Evolutionary conservation across 2,797 vertebrate species (phyloP).

Genomic region (Gallinago stenura): DNA sequence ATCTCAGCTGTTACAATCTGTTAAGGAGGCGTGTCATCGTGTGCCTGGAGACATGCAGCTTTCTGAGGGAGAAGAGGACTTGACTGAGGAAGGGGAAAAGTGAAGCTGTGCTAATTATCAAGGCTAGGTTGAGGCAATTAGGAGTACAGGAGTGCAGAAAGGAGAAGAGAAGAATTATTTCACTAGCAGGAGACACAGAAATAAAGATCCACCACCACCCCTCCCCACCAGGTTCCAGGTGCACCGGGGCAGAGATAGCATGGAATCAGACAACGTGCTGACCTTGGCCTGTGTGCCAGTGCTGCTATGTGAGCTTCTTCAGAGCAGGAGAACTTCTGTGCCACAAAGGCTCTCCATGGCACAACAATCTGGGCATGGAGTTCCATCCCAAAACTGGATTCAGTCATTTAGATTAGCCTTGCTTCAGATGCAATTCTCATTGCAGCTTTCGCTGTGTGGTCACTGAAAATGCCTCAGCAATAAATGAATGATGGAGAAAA

Average conservation of each 20-base stretch:
- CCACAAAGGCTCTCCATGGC: neutral
- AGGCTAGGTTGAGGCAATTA: neutral
- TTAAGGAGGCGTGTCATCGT: neutral
- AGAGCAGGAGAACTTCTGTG: neutral
- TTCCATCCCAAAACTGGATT: neutral
- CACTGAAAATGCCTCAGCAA: neutral
- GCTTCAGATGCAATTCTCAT: neutral
- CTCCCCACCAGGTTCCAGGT: neutral
- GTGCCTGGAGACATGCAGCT: neutral
- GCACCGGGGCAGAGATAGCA: neutral
- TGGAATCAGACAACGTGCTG: neutral
- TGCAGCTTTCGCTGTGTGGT: neutral
- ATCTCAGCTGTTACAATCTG: neutral
- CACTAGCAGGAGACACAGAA: neutral
- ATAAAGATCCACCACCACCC: neutral
- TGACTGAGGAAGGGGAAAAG: neutral
- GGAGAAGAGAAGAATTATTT: neutral
- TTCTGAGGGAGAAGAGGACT: neutral
- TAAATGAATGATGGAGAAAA: neutral
- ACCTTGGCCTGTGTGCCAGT: neutral
- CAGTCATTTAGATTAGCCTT: neutral
- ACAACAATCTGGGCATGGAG: neutral
- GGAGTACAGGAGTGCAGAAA: neutral
- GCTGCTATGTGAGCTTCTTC: neutral
- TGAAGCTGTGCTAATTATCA: neutral